These are phyloP conservation scores for Colletes collaris DNA, from an alignment of 2,888 invertebrate genomes.

Conservation along the genomic window DNA sequence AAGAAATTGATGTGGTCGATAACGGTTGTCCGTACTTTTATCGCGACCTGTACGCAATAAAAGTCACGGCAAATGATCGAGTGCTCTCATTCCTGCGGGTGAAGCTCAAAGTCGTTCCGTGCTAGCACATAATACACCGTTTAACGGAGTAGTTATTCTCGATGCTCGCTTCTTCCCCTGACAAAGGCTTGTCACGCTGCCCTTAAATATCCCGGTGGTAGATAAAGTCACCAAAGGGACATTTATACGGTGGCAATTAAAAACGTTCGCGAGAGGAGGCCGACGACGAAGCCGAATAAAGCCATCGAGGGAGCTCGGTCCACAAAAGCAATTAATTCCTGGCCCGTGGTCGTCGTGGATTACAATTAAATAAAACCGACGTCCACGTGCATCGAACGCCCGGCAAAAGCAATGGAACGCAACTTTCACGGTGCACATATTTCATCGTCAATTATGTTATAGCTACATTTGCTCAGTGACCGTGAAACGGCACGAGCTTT, in stretches of 20 bases:
- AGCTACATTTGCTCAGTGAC: slow-evolving; percentile 32
- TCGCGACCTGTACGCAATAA: not conserved
- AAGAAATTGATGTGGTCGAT: too few relatives aligned
- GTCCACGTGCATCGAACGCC: slow-evolving; percentile 7
- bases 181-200: slow-evolving; percentile 18
- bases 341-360: slow-evolving; percentile 24
- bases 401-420: slow-evolving; percentile 23
- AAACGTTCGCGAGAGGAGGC: slow-evolving; percentile 26
- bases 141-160: slow-evolving; percentile 19
- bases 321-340: slow-evolving; percentile 44
- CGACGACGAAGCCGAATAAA: not conserved
- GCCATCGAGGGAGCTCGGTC: not conserved
- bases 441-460: slow-evolving; percentile 71
- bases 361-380: slow-evolving; percentile 44
- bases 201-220: slow-evolving; percentile 20
- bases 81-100: not conserved
- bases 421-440: slow-evolving; percentile 67
- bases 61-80: not conserved
- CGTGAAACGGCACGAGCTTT: slow-evolving; percentile 27
- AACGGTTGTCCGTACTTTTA: too few relatives aligned
- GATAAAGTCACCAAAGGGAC: slow-evolving; percentile 8
- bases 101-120: slow-evolving; percentile 1
- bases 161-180: not conserved
- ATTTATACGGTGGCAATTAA: slow-evolving; percentile 47
- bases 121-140: slow-evolving; percentile 11